Conservation (phyloP, 2,113 vertebrate species). For the Peromyscus maniculatus region DNA sequence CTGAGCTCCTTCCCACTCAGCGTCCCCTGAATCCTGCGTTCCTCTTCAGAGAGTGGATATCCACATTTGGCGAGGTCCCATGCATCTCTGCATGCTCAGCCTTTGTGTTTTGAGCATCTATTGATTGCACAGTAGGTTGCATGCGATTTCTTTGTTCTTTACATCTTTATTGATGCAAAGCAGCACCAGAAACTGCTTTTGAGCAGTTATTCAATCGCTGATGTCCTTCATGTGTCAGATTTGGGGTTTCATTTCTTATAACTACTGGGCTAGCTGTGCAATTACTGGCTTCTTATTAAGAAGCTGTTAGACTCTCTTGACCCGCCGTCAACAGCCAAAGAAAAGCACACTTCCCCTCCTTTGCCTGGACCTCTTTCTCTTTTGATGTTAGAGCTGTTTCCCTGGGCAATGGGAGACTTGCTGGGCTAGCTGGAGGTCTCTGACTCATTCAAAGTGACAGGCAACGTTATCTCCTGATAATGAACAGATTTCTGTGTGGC, state of each 20-base stretch:
- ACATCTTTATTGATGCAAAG: slow-evolving; percentile 80
- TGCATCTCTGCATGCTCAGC: not conserved
- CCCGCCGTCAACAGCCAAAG: slow-evolving; percentile 78
- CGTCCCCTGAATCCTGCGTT: not conserved
- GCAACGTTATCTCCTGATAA: slow-evolving; percentile 67
- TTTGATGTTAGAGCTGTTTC: slow-evolving; percentile 78
- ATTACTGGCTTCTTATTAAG: slow-evolving; percentile 82
- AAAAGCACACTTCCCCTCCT: slow-evolving; percentile 54
- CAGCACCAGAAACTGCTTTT: slow-evolving; percentile 72
- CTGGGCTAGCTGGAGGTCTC: slow-evolving; percentile 64
- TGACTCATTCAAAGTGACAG: slow-evolving; percentile 74
- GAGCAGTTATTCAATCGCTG: slow-evolving; percentile 74
- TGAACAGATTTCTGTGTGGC: slow-evolving; percentile 72
- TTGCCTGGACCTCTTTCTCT: not conserved
- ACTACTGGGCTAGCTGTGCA: slow-evolving; percentile 79
- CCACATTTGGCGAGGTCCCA: not conserved
- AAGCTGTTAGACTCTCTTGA: slow-evolving; percentile 78
- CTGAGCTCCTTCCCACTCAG: not conserved
- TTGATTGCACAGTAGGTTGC: slow-evolving; percentile 66
- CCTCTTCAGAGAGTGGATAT: slow-evolving; percentile 6
- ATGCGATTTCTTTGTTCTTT: slow-evolving; percentile 78
- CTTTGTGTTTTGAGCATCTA: slow-evolving; percentile 73
- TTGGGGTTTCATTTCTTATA: slow-evolving; percentile 83
- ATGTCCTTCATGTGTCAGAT: slow-evolving; percentile 71
- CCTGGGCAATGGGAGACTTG: slow-evolving; percentile 69